Conservation (phyloP, 2,888 invertebrate genomes). For the Epinotia brunnichana region DNA sequence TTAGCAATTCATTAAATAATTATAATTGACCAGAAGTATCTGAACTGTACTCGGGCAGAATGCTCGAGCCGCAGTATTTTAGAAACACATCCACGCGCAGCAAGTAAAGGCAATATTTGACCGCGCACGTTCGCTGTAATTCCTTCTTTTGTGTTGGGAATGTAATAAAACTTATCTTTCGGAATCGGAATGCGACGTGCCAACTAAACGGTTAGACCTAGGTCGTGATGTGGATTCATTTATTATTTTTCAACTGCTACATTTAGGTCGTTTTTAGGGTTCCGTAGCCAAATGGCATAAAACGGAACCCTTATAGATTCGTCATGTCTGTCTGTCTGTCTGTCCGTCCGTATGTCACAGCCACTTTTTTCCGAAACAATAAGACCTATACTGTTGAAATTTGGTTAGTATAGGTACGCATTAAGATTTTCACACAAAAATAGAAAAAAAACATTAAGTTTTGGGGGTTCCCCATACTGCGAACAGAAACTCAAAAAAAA, state of each 20-base stretch:
- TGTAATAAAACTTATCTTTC: slow-evolving; percentile 73
- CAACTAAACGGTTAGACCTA: slow-evolving; percentile 45
- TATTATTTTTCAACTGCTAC: not conserved
- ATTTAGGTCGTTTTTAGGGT: too few species aligned
- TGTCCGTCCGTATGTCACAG: too few species aligned
- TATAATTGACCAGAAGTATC: not conserved
- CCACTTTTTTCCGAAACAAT: too few species aligned
- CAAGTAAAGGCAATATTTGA: slow-evolving; percentile 62
- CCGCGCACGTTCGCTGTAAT: slow-evolving; percentile 65
- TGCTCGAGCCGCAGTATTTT: not conserved
- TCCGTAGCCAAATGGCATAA: too few species aligned
- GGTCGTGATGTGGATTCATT: slow-evolving; percentile 1
- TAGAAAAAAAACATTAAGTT: too few species aligned
- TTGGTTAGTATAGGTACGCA: too few species aligned
- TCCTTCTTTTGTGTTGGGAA: slow-evolving; percentile 65
- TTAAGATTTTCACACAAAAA: too few species aligned
- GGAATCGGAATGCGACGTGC: slow-evolving; percentile 62
- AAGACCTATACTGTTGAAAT: too few species aligned
- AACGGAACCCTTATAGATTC: too few species aligned
- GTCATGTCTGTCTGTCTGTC: too few species aligned
- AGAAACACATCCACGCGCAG: slow-evolving; percentile 11
- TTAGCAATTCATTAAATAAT: not conserved
- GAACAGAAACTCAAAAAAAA: too few species aligned
- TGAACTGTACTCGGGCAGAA: not conserved
- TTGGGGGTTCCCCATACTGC: too few species aligned